These are phyloP conservation scores for Butorides virescens DNA, from an alignment of 2,113 vertebrate genomes.

Conservation along the genomic window DNA sequence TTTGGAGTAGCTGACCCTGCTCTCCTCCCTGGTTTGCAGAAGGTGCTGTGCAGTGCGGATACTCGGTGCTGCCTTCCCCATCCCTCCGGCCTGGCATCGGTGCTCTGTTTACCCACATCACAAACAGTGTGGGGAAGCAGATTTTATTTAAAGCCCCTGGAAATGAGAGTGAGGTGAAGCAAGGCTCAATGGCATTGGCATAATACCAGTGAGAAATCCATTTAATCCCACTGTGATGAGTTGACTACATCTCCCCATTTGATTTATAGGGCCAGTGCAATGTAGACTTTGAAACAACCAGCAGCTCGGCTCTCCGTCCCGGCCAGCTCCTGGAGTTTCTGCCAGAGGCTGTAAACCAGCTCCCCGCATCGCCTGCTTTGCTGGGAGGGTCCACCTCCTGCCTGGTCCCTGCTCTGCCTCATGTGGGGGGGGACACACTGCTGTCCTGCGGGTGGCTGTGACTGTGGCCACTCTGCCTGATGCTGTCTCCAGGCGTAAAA, in stretches of 20 bases:
- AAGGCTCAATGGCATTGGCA: not conserved
- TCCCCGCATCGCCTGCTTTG: not conserved
- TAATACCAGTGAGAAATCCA: not conserved
- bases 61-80: accelerated
- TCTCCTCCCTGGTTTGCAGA: not conserved
- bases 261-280: not conserved
- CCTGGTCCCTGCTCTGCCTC: not conserved
- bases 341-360: not conserved
- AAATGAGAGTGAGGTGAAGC: not conserved
- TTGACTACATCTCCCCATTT: not conserved
- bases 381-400: not conserved
- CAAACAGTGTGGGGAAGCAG: not conserved
- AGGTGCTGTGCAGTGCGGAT: not conserved
- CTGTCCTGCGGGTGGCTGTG: not conserved
- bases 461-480: not conserved
- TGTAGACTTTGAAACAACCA: not conserved
- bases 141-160: not conserved
- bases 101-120: not conserved
- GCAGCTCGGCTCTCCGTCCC: not conserved
- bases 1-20: not conserved
- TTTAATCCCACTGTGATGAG: not conserved
- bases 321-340: not conserved
- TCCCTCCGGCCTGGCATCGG: not conserved
- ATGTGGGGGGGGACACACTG: not conserved
- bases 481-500: not conserved